Percentiles rank a stretch among this genome's conserved stretches.
Conservation (phyloP, 2,113 vertebrate species). For the Parus major region DNA sequence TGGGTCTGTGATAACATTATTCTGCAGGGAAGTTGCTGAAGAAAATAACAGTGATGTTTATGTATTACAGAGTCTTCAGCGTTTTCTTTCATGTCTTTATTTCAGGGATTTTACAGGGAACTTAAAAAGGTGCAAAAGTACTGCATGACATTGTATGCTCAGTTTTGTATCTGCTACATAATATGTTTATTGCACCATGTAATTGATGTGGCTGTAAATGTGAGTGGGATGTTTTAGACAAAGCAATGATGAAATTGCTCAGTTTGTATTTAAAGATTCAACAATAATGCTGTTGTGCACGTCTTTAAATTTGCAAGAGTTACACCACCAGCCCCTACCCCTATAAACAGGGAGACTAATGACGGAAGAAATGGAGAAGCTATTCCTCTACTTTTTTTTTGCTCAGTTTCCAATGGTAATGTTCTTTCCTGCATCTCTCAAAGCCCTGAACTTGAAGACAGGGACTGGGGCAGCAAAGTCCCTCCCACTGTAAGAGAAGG, state of each 20-base stretch:
- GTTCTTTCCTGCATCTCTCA: background rate
- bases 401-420: background rate
- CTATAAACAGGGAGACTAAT: background rate
- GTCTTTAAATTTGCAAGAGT: background rate
- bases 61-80: constrained; percentile 13
- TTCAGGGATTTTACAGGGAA: constrained; percentile 5
- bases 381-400: background rate
- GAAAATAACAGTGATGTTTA: constrained; percentile 50
- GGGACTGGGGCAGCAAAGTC: background rate
- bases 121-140: background rate
- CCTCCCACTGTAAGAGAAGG: background rate
- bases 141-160: background rate
- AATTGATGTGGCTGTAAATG: background rate
- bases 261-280: background rate
- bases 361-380: background rate
- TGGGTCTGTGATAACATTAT: constrained; percentile 12
- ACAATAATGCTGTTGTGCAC: background rate
- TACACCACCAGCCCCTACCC: rapidly evolving
- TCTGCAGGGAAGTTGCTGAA: constrained; percentile 39
- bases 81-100: constrained; percentile 36
- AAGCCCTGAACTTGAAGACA: background rate
- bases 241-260: background rate
- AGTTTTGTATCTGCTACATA: background rate
- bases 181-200: background rate
- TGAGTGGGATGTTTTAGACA: background rate